Percentiles rank a stretch among this genome's conserved stretches.
Conservation (phyloP, 2,113 vertebrate species). For the Sphyrna mokarran region DNA sequence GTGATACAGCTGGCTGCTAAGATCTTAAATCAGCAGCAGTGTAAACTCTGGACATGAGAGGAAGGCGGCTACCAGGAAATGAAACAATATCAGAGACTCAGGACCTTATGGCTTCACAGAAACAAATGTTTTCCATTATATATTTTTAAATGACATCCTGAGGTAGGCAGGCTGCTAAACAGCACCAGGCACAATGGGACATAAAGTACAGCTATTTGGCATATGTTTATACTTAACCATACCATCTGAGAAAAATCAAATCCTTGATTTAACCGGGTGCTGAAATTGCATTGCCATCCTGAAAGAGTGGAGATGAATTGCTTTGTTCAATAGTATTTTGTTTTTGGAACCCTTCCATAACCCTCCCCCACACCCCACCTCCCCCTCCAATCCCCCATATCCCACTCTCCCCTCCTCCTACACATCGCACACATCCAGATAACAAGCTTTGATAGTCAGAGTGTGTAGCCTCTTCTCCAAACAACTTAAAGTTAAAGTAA, state of each 20-base stretch:
- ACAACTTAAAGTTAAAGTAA: no score
- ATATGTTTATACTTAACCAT: background rate
- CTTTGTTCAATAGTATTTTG: background rate
- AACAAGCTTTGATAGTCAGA: background rate
- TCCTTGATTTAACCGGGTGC: slow-evolving; percentile 23
- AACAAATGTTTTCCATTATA: slow-evolving; percentile 17
- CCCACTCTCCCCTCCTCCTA: background rate
- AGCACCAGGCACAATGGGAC: background rate
- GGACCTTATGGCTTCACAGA: slow-evolving; percentile 6
- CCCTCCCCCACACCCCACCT: background rate
- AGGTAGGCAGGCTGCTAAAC: background rate
- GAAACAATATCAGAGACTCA: background rate
- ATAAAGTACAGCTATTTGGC: background rate
- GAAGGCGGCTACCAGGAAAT: slow-evolving; percentile 3
- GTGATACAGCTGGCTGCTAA: background rate
- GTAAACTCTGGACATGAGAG: background rate
- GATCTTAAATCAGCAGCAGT: background rate
- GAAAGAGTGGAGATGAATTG: slow-evolving; percentile 10
- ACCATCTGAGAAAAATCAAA: slow-evolving; percentile 23
- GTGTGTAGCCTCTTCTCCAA: background rate
- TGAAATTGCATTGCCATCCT: slow-evolving; percentile 15
- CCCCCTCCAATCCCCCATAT: background rate
- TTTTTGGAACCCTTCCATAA: background rate
- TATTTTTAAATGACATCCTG: slow-evolving; percentile 28
- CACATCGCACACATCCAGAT: background rate